Evolutionary conservation across 2,888 invertebrate genomes (phyloP).

Genomic region (Maniola hyperantus): DNA sequence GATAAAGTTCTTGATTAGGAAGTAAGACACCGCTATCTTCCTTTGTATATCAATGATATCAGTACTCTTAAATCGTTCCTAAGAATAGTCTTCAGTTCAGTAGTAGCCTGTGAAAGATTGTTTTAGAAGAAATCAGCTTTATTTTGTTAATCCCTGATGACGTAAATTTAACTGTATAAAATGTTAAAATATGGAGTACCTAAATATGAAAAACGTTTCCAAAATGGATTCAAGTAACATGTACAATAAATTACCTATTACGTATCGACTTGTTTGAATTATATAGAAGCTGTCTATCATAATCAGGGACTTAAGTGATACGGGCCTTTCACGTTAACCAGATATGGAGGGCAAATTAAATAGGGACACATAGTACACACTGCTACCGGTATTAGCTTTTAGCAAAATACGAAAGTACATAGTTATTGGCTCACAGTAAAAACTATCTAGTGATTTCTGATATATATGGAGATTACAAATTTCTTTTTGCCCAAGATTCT

Average conservation of each 20-base stretch:
- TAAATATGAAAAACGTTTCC: neutral
- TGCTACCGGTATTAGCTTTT: constrained; percentile 14
- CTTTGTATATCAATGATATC: constrained; percentile 10
- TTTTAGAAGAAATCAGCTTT: neutral
- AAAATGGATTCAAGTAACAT: constrained; percentile 7
- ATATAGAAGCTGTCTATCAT: constrained; percentile 64
- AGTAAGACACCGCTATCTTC: constrained; percentile 24
- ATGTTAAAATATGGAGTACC: neutral
- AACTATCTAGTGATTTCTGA: neutral
- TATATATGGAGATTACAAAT: neutral
- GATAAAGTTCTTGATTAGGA: constrained; percentile 38
- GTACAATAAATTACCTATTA: constrained; percentile 3
- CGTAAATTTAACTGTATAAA: neutral
- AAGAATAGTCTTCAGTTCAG: constrained; percentile 1
- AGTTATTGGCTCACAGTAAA: neutral
- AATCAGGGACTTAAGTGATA: constrained; percentile 58
- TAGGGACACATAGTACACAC: constrained; percentile 17
- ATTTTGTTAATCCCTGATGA: neutral
- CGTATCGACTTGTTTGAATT: constrained; percentile 45
- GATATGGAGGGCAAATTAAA: constrained; percentile 39
- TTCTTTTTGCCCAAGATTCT: too few species aligned
- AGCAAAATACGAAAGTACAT: neutral
- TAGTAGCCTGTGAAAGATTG: neutral
- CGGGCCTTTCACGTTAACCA: constrained; percentile 47
- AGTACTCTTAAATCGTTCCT: neutral